phyloP scores from a whole-genome alignment of 2,888 invertebrate species.

The Drosophila infuscata region DNA sequence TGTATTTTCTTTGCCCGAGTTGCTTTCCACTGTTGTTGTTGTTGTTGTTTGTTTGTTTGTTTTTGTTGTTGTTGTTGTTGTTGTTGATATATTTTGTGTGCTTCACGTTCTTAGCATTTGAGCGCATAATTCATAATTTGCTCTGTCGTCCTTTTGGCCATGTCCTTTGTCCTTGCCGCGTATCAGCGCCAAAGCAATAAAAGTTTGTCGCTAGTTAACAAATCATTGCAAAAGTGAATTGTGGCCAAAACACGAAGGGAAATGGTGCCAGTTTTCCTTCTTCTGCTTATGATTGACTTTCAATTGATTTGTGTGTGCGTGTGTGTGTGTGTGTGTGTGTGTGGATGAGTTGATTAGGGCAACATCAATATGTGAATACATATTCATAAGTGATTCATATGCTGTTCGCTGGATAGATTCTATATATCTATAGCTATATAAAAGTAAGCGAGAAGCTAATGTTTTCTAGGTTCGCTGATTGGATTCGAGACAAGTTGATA shows the following conservation, averaged over 20 bases:
- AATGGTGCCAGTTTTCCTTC: background rate
- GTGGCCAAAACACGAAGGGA: background rate
- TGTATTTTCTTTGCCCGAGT: slow-evolving; percentile 54
- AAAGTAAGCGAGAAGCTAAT: background rate
- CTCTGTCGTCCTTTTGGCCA: slow-evolving; percentile 21
- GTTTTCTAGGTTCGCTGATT: background rate
- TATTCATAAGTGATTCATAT: slow-evolving; percentile 26
- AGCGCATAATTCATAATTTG: slow-evolving; percentile 75
- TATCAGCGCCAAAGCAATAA: slow-evolving; percentile 65
- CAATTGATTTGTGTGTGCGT: slow-evolving; percentile 45
- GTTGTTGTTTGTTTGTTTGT: slow-evolving; percentile 23
- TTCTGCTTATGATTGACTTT: slow-evolving; percentile 29
- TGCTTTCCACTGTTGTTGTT: slow-evolving; percentile 13
- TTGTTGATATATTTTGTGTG: slow-evolving; percentile 39
- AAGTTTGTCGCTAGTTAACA: slow-evolving; percentile 76
- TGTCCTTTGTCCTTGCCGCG: slow-evolving; percentile 15
- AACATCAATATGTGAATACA: slow-evolving; percentile 7
- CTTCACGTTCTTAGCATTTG: slow-evolving; percentile 19
- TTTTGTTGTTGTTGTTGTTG: slow-evolving; percentile 18
- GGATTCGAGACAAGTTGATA: background rate
- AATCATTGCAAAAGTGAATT: slow-evolving; percentile 63
- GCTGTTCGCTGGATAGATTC: background rate
- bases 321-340: slow-evolving; percentile 28
- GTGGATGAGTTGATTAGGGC: slow-evolving; percentile 23
- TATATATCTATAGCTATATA: background rate